Percentiles rank a stretch among this genome's conserved stretches.
These are phyloP conservation scores for Oryzias javanicus DNA, from an alignment of 2,113 vertebrate genomes.

Conservation along the genomic window DNA sequence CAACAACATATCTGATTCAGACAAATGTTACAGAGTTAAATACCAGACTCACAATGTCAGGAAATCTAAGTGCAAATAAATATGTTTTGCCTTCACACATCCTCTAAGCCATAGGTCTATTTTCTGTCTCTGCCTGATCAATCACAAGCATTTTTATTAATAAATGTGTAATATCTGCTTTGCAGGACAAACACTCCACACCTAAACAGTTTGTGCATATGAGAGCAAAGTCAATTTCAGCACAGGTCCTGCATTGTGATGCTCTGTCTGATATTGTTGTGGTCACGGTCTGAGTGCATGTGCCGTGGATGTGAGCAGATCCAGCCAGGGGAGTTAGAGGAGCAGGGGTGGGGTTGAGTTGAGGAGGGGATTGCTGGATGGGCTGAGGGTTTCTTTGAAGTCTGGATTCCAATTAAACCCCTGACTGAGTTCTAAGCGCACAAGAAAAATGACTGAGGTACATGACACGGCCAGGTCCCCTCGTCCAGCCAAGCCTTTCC, in stretches of 20 bases:
- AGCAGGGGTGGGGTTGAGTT: slow-evolving; percentile 77
- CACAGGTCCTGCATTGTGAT: slow-evolving; percentile 64
- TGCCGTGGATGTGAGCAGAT: slow-evolving; percentile 62
- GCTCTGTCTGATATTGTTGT: slow-evolving; percentile 70
- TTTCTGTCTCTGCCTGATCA: neutral
- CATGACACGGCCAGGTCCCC: slow-evolving; percentile 90
- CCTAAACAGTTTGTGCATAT: slow-evolving; percentile 62
- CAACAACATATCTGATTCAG: too few relatives aligned
- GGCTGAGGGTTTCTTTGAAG: slow-evolving; percentile 96
- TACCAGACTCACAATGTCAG: too few relatives aligned
- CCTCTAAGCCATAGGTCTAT: too few relatives aligned
- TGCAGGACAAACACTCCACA: slow-evolving; percentile 52
- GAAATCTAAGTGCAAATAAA: too few relatives aligned
- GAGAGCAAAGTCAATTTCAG: slow-evolving; percentile 68
- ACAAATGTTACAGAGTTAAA: too few relatives aligned
- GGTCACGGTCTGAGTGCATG: slow-evolving; percentile 67
- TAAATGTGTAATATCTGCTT: slow-evolving; percentile 23
- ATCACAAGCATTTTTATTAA: slow-evolving; percentile 17
- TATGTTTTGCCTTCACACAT: too few relatives aligned
- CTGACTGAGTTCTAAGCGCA: slow-evolving; percentile 98
- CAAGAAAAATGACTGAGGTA: slow-evolving; percentile 95
- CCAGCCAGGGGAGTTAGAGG: slow-evolving; percentile 68
- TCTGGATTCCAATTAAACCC: slow-evolving; percentile 99
- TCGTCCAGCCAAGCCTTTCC: slow-evolving; percentile 85
- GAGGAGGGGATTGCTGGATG: slow-evolving; percentile 68